Evolutionary conservation across 2,113 vertebrate species (phyloP), one percentile per base, ranked within the genome.

Genomic region (Monopterus albus): DNA sequence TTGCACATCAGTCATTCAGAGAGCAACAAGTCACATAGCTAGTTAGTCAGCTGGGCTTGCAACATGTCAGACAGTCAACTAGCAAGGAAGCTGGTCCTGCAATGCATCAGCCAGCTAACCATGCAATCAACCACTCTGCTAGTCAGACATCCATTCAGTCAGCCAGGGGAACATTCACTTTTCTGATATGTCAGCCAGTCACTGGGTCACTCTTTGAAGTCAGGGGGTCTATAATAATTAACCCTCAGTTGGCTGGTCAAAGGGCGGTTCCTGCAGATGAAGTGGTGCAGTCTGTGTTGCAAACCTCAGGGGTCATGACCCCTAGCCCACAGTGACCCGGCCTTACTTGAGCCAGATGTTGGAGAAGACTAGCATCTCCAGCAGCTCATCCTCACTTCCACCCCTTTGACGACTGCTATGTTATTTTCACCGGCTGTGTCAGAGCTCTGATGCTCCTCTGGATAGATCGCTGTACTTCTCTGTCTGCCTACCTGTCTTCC

Each of bases 341-440:
- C 76, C 87, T 93, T 92, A 96, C 96, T 94, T 87, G 88, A 96
- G 94, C 92, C 96, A 98, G 96, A 97, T 98, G 96, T 96, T 94
- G 78, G 29, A 31, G 79, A 85, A 87, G 89, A 91, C 91, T 88
- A 89, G 33, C 81, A 75, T 84, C 86, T 84, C 80, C 25, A 38
- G 20, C 9, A n/a, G 21, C 42, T 50, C 10, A 42, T 47, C 29
- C 2, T 39, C 26, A 6, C 12, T 1, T n/a, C 49, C 45, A 20
- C 35, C 57, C 1, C 51, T 17, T 12, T 33, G n/a, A 0, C 49
- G 14, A 38, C 36, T 4, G 18, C 58, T 42, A 25, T 80, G 62
- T 75, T 71, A 70, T 73, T 67, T 23, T 46, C 45, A 46, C n/a
- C n/a, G n/a, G n/a, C n/a, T n/a, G n/a, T 39, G 33, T 43, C 10